phyloP scores from a whole-genome alignment of 2,888 invertebrate species.

The Priocnemis perturbator region DNA sequence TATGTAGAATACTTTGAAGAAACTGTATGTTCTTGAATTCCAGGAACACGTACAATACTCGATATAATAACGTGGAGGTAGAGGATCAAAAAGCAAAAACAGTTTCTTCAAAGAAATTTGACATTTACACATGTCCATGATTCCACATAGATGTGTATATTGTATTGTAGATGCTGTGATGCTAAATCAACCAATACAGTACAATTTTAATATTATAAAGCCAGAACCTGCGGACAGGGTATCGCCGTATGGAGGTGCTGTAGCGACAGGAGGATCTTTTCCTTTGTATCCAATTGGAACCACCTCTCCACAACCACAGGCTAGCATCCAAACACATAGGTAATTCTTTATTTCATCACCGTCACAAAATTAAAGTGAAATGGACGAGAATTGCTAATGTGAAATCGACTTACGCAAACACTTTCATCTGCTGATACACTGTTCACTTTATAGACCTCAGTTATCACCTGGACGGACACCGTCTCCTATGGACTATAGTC shows the following conservation, averaged over 20 bases:
- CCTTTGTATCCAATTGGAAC: constrained; percentile 50
- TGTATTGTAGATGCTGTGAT: constrained; percentile 53
- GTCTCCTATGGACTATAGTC: constrained; percentile 61
- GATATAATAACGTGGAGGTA: too few relatives aligned
- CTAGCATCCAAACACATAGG: constrained; percentile 53
- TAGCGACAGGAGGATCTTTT: constrained; percentile 45
- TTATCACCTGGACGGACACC: constrained; percentile 61
- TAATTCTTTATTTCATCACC: constrained; percentile 26
- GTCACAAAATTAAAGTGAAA: too few relatives aligned
- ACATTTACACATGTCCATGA: too few relatives aligned
- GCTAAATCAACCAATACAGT: constrained; percentile 54
- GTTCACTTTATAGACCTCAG: constrained; percentile 50
- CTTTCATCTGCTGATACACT: background rate
- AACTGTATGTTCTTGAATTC: too few relatives aligned
- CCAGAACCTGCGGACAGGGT: constrained; percentile 61
- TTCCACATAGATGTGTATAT: too few relatives aligned
- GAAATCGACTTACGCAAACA: too few relatives aligned
- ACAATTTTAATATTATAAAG: constrained; percentile 63
- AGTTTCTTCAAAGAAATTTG: too few relatives aligned
- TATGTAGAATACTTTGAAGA: too few relatives aligned
- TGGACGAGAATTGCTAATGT: too few relatives aligned
- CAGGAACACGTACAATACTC: too few relatives aligned
- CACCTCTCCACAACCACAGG: constrained; percentile 44
- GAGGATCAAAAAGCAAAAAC: too few relatives aligned
- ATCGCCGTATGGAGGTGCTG: constrained; percentile 47